Conservation (phyloP, 2,888 invertebrate genomes). For the Argyra leucocephala region DNA sequence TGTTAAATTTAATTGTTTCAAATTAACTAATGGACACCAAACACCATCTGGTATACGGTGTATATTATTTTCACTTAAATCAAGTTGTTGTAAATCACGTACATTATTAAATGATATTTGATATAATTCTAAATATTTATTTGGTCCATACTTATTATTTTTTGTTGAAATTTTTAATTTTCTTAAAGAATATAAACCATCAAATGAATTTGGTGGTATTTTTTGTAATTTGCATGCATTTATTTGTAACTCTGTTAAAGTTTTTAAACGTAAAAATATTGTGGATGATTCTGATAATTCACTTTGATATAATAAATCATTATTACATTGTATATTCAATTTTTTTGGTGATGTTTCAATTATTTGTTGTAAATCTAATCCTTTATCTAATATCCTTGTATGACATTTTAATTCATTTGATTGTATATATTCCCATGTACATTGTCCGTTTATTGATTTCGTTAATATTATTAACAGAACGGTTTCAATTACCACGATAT, state of each 20-base stretch:
- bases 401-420: conserved; percentile 42
- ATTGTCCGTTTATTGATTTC: conserved; percentile 31
- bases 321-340: conserved; percentile 67
- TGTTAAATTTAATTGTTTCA: conserved; percentile 75
- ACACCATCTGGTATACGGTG: conserved; percentile 67
- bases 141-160: neutral
- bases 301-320: conserved; percentile 69
- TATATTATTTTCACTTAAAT: conserved; percentile 76
- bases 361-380: conserved; percentile 43
- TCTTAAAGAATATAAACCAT: conserved; percentile 68
- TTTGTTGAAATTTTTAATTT: conserved; percentile 60
- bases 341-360: conserved; percentile 59
- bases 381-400: conserved; percentile 37
- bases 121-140: conserved; percentile 53
- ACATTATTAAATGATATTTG: conserved; percentile 65
- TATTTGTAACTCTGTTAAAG: conserved; percentile 65
- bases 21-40: conserved; percentile 68
- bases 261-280: conserved; percentile 61
- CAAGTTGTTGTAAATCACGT: conserved; percentile 66
- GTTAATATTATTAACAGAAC: neutral
- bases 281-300: conserved; percentile 45
- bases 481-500: neutral
- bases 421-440: conserved; percentile 42
- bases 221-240: conserved; percentile 71
- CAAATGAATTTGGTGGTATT: conserved; percentile 66